Evolutionary conservation across 2,797 vertebrate genomes (phyloP).

Genomic region (Diplodus puntazzo): DNA sequence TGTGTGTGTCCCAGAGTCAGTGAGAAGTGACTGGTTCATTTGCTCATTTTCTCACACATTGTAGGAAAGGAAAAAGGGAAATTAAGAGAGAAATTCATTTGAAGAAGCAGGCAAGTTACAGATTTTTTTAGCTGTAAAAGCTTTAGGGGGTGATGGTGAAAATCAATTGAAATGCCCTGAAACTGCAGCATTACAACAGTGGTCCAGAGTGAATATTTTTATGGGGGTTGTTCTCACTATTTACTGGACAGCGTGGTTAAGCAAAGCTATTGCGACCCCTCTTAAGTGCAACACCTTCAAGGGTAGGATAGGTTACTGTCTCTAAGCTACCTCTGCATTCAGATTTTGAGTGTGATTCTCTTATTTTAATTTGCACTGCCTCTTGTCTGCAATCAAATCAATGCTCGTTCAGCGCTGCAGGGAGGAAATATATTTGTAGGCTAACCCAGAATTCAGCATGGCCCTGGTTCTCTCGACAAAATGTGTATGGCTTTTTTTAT

Average conservation of each 20-base stretch:
- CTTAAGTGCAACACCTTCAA: too few relatives aligned
- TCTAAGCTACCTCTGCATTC: too few relatives aligned
- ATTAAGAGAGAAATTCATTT: slow-evolving; percentile 23
- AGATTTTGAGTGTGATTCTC: too few relatives aligned
- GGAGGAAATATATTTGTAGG: too few relatives aligned
- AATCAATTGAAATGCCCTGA: slow-evolving; percentile 29
- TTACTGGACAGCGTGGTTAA: slow-evolving; percentile 20
- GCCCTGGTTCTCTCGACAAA: too few relatives aligned
- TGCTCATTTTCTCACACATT: slow-evolving; percentile 28
- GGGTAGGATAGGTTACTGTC: too few relatives aligned
- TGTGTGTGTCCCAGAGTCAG: slow-evolving; percentile 19
- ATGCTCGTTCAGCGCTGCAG: too few relatives aligned
- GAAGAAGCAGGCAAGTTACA: not conserved
- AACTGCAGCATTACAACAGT: slow-evolving; percentile 37
- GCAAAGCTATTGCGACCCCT: too few relatives aligned
- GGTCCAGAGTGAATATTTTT: slow-evolving; percentile 24
- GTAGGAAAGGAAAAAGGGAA: not conserved
- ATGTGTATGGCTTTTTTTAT: too few relatives aligned
- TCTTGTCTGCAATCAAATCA: too few relatives aligned
- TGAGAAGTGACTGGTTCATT: slow-evolving; percentile 7
- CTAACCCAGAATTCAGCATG: too few relatives aligned
- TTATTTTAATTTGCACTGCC: too few relatives aligned
- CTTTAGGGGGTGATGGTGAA: not conserved
- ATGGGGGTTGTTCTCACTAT: slow-evolving; percentile 40
- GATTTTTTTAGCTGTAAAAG: not conserved